Evolutionary conservation across 1,140 invertebrate species (phyloP), one percentile per base, ranked within the genome.

Genomic region (Thalassaphorura encarpata): DNA sequence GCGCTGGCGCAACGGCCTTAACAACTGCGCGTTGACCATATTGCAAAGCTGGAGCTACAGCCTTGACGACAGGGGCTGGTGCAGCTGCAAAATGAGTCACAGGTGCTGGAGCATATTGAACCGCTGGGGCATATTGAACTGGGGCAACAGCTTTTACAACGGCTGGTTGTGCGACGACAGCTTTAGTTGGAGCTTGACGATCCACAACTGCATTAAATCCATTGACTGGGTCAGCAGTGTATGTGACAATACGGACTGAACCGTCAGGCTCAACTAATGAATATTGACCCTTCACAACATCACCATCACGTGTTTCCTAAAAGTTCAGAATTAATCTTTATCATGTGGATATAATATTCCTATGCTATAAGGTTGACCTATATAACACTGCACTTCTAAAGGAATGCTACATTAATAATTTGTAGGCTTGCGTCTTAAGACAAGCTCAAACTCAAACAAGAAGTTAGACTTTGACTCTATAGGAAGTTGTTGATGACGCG

Each of bases 221-320:
- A 41, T 58, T 52, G 27, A 52, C 27, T 16, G 49, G 41, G 31
- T 58, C 56, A 21, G 56, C 56, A 23, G 56, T 58, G 27, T 58
- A 58, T 2, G 41, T 53, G 2, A 58, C 56, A 41, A 51, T 58
- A 21, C 56, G 55, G 29, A 58, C 28, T 16, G 36, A 27, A 27
- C 56, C 56, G 27, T 58, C 56, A 39, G 56, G 49, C 26, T 58
- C 51, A 3, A 58, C 56, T 15, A 58, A 27, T 62, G 64, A 66
- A 54, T 71, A 71, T n/a, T 62, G 71, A 26, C 76, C 76, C 58
- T 73, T 75, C 6, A 77, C 75, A 23, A 70, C 68, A 56, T 70
- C 74, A 64, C 79, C 79, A 51, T 79, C 76, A 33, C 79, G 71
- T 23, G 75, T 71, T 62, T 81, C 79, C 43, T 75, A 72, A 15